Evolutionary conservation across 2,888 invertebrate species (phyloP), one percentile per base, ranked within the genome.

Genomic region (Hypsopygia costalis): DNA sequence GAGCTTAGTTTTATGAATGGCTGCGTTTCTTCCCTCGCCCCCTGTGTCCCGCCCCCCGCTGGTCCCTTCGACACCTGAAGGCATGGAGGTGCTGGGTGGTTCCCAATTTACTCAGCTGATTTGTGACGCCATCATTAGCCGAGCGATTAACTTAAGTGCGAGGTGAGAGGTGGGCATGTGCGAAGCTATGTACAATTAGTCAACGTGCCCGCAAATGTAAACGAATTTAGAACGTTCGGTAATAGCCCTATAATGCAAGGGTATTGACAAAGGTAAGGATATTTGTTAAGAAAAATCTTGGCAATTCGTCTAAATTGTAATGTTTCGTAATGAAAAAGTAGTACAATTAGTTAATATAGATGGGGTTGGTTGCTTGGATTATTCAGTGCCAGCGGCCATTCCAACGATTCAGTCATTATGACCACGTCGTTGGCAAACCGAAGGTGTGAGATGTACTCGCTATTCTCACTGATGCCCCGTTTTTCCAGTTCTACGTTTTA

Each of bases 1-100:
- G 69, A 47, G 52, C 66, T 72, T 66, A 76, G 76, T 82, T 82
- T 83, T 82, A 82, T 85, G 85, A 86, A 86, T 86, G 86, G 81
- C 68, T 60, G 64, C 53, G 52, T 57, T 53, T 54, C 53, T 49
- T 55, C 56, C 51, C 43, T 21, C 45, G 43, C 51, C 53, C 36
- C 44, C 4, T 2, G 16, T 3, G 16, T 2, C 41, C 45, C 30
- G 40, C 43, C 44, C 47, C 41, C 22, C 27, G 25, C 28, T 6
- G 3, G 36, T 48, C 38, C 25, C 33, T 43, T 33, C 55, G 41
- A 44, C 55, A 55, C 62, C 57, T 55, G 43, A 39, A 22, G 30
- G 53, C 62, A 56, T 55, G 43, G 39, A 22, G 30, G 53, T 49
- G 37, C 49, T 51, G 40, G 58, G 53, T 55, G 52, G 35, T 46